These are phyloP conservation scores for Zygogramma bicolorata DNA, from an alignment of 2,888 invertebrate species.

Conservation along the genomic window DNA sequence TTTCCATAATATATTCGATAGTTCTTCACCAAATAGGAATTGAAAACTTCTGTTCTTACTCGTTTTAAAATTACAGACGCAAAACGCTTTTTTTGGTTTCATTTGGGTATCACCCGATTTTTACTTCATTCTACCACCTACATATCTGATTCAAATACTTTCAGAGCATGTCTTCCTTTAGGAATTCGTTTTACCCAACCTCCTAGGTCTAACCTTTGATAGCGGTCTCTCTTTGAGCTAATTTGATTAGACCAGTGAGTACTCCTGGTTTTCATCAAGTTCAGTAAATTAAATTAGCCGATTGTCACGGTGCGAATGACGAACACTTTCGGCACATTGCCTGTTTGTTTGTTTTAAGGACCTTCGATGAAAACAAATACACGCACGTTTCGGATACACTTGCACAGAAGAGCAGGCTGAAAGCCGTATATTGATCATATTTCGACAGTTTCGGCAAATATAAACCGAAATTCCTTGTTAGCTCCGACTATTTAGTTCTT, in stretches of 20 bases:
- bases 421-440: constrained; percentile 36
- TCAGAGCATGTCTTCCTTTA: no score
- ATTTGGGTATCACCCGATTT: no score
- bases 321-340: neutral
- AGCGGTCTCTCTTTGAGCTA: no score
- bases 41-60: no score
- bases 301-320: neutral
- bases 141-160: no score
- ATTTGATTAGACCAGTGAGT: no score
- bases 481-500: constrained; percentile 44
- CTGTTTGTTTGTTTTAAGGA: constrained; percentile 28
- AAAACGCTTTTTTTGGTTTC: no score
- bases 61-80: no score
- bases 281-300: neutral
- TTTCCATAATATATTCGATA: no score
- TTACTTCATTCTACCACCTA: no score
- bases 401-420: constrained; percentile 10
- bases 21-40: no score
- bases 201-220: no score
- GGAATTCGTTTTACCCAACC: neutral
- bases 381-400: constrained; percentile 15
- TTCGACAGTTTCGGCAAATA: constrained; percentile 46
- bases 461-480: constrained; percentile 50
- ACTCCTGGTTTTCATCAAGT: neutral
- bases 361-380: neutral